A percentile compares a stretch with the other conserved stretches of the same genome.
phyloP scores from a whole-genome alignment of 2,113 vertebrate species.

The Cephalopterus ornatus region DNA sequence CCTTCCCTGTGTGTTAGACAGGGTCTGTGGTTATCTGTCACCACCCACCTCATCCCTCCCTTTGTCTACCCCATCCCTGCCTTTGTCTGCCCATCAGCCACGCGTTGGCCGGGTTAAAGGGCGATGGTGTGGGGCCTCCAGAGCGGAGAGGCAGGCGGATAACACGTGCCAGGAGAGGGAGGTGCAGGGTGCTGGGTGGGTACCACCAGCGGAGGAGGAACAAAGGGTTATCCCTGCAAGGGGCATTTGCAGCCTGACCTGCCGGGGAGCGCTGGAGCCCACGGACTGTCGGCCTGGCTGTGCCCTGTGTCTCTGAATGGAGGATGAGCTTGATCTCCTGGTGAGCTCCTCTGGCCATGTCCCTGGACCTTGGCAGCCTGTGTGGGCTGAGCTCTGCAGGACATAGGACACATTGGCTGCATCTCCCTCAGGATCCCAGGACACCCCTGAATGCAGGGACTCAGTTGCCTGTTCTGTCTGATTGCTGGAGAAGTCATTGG shows the following conservation, averaged over 20 bases:
- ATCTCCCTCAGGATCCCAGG: background rate
- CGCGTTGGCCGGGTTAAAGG: background rate
- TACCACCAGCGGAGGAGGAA: background rate
- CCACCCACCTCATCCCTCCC: background rate
- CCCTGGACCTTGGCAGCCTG: background rate
- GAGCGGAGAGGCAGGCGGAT: background rate
- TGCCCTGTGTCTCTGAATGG: accelerated
- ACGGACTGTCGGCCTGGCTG: accelerated
- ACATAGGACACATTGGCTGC: background rate
- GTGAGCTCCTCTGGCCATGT: background rate
- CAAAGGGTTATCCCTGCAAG: background rate
- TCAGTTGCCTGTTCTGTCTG: background rate
- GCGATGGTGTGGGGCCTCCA: accelerated
- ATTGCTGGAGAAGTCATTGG: background rate
- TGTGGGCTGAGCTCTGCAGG: background rate
- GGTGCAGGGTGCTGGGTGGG: background rate
- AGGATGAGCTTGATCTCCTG: background rate
- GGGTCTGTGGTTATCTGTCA: background rate
- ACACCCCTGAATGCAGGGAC: accelerated
- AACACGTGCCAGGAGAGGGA: background rate
- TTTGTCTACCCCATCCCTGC: background rate
- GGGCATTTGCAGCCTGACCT: background rate
- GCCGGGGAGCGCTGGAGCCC: accelerated
- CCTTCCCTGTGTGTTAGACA: background rate
- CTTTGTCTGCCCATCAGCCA: background rate